Conservation (phyloP, 53 echinoderm and acorn worm species). For the Echinarachnius parma region DNA sequence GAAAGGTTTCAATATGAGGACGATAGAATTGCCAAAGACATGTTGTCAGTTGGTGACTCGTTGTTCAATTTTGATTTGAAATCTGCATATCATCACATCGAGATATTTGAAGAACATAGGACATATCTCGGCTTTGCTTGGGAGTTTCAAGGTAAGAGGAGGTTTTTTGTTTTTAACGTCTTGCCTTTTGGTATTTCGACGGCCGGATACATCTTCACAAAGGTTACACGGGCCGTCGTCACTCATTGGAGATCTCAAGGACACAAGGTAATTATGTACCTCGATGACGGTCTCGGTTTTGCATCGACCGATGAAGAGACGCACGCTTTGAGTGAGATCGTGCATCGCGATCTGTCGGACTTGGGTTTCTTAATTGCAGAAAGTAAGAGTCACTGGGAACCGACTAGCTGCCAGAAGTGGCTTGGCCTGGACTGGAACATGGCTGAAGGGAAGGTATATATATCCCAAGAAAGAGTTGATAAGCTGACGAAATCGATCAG, state of each 20-base stretch:
- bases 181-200: constrained; percentile 38
- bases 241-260: constrained; percentile 28
- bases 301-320: background rate
- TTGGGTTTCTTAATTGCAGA: constrained; percentile 39
- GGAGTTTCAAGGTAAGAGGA: constrained; percentile 1
- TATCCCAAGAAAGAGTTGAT: constrained; percentile 10
- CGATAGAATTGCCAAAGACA: constrained; percentile 2
- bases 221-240: constrained; percentile 8
- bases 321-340: background rate
- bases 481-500: background rate
- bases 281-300: constrained; percentile 4
- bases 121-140: constrained; percentile 40
- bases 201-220: constrained; percentile 37
- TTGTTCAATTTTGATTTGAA: constrained; percentile 37
- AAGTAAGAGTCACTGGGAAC: constrained; percentile 18
- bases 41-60: constrained; percentile 21
- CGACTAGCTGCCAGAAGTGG: constrained; percentile 6
- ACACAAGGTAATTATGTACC: constrained; percentile 4
- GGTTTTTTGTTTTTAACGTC: constrained; percentile 29
- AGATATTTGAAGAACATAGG: constrained; percentile 36
- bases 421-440: constrained; percentile 35
- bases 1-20: constrained; percentile 43
- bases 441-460: constrained; percentile 12
- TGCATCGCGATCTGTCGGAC: background rate
- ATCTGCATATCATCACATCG: constrained; percentile 52